Percentiles rank a stretch among this genome's conserved stretches.
Evolutionary conservation across 2,113 vertebrate genomes (phyloP).

Genomic region (Odontophorus gujanensis): DNA sequence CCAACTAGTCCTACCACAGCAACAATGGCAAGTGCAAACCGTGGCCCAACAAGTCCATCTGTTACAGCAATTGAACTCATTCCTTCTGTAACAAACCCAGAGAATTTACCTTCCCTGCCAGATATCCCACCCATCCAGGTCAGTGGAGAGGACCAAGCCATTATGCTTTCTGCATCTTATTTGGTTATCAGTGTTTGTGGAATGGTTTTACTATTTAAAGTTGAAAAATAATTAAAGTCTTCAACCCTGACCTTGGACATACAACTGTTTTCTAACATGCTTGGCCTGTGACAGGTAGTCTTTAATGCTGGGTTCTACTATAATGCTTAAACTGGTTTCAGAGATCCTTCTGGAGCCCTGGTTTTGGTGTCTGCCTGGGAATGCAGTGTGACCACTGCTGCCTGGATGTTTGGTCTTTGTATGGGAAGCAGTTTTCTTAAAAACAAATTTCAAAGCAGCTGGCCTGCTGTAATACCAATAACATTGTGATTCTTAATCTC

Average conservation of each 20-base stretch:
- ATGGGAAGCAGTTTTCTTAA: background rate
- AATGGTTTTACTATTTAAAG: background rate
- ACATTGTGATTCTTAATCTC: background rate
- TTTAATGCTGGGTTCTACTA: no score
- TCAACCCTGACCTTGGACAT: background rate
- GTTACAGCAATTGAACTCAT: constrained; percentile 94
- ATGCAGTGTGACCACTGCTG: background rate
- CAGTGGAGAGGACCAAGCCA: constrained; percentile 33
- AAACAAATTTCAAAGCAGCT: background rate
- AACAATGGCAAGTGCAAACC: constrained; percentile 92
- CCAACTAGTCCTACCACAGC: constrained; percentile 97
- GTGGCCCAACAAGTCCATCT: constrained; percentile 92
- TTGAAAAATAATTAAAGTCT: background rate
- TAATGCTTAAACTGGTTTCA: no score
- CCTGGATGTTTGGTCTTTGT: background rate
- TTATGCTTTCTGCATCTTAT: background rate
- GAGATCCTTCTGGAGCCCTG: background rate
- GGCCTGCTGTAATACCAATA: background rate
- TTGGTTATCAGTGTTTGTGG: background rate
- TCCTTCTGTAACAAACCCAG: constrained; percentile 97
- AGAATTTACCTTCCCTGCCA: constrained; percentile 95
- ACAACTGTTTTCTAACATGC: background rate
- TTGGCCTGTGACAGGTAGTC: background rate
- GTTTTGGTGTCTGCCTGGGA: background rate
- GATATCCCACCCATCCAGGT: constrained; percentile 99